Conservation (phyloP, 2,888 invertebrate species). For the Tortrix viridana region DNA sequence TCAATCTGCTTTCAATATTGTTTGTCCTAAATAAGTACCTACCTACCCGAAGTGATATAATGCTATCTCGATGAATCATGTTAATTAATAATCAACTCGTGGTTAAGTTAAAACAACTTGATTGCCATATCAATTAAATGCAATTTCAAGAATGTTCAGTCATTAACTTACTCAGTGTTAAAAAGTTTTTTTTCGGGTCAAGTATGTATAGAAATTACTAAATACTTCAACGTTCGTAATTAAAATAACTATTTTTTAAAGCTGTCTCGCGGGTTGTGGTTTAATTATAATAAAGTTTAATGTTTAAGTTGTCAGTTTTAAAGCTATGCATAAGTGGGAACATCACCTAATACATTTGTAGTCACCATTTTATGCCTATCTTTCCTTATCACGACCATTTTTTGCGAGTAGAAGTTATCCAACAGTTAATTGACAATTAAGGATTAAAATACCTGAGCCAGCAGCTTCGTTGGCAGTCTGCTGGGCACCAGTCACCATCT, state of each 20-base stretch:
- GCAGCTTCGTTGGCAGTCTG: conserved; percentile 82
- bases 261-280: neutral
- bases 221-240: neutral
- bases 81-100: conserved; percentile 8
- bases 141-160: too few relatives aligned
- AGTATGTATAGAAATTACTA: too few relatives aligned
- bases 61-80: conserved; percentile 1
- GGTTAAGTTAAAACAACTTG: neutral
- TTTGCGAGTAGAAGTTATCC: too few relatives aligned
- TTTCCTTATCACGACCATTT: too few relatives aligned
- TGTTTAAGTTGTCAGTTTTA: too few relatives aligned
- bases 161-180: too few relatives aligned
- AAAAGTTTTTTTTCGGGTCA: too few relatives aligned
- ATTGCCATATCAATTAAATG: too few relatives aligned
- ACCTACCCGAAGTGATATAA: neutral
- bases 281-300: neutral
- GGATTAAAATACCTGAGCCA: conserved; percentile 58
- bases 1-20: neutral
- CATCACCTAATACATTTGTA: too few relatives aligned
- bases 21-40: conserved; percentile 7
- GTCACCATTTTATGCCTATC: too few relatives aligned
- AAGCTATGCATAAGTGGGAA: too few relatives aligned
- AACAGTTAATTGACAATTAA: neutral
- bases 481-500: conserved; percentile 84
- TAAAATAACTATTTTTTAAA: neutral